phyloP scores from a whole-genome alignment of 1,140 invertebrate species.

The Drepana arcuata region DNA sequence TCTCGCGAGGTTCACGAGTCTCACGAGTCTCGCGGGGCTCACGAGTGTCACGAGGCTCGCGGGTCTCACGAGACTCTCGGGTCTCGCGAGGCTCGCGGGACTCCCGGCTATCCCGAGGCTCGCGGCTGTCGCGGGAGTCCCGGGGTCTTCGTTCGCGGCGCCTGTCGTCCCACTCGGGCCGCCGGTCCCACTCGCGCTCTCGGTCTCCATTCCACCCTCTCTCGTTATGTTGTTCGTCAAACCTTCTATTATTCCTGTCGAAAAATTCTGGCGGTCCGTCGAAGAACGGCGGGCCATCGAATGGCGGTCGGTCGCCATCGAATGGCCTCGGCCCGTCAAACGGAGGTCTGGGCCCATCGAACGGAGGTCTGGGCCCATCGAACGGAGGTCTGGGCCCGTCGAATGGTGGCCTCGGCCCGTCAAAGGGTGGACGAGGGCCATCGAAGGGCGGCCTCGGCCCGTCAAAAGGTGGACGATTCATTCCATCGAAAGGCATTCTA shows the following conservation, averaged over 20 bases:
- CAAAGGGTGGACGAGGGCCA: slow-evolving; percentile 36
- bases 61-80: slow-evolving; percentile 9
- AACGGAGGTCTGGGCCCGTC: slow-evolving; percentile 28
- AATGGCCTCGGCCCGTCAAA: slow-evolving; percentile 28
- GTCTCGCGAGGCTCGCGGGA: slow-evolving; percentile 13
- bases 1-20: too few relatives aligned
- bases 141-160: slow-evolving; percentile 32
- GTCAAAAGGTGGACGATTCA: slow-evolving; percentile 33
- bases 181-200: slow-evolving; percentile 41
- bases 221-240: slow-evolving; percentile 47
- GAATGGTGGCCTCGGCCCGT: slow-evolving; percentile 46
- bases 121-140: slow-evolving; percentile 31
- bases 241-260: slow-evolving; percentile 45
- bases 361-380: slow-evolving; percentile 29
- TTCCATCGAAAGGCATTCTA: slow-evolving; percentile 25
- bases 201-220: slow-evolving; percentile 49
- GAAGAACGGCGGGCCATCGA: slow-evolving; percentile 29
- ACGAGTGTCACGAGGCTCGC: too few relatives aligned
- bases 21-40: slow-evolving; percentile 6
- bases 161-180: slow-evolving; percentile 49
- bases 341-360: slow-evolving; percentile 49
- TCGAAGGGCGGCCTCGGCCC: slow-evolving; percentile 38
- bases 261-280: slow-evolving; percentile 50
- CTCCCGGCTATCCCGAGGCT: slow-evolving; percentile 26
- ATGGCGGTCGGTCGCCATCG: slow-evolving; percentile 24